Conservation (phyloP, 2,113 vertebrate species). For the Zosterops borbonicus region DNA sequence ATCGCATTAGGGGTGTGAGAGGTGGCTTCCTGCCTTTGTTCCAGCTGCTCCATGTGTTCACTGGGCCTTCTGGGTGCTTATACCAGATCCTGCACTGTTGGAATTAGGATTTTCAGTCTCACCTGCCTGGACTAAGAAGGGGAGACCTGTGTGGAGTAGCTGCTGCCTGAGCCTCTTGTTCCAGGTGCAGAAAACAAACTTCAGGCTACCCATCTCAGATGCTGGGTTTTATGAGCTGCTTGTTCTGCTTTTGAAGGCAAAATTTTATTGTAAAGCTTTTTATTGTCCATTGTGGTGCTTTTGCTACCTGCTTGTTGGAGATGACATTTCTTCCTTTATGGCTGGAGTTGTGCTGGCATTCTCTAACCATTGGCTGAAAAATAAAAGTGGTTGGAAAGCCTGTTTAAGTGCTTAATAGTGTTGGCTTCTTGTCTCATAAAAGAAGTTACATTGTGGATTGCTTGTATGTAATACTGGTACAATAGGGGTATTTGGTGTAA, state of each 20-base stretch:
- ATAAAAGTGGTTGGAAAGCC: conserved; percentile 20
- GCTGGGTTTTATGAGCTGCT: neutral
- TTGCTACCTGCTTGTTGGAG: neutral
- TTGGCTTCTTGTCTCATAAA: neutral
- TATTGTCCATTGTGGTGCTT: neutral
- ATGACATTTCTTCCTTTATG: neutral
- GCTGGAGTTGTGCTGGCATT: neutral
- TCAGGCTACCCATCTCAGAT: neutral
- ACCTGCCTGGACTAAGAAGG: neutral
- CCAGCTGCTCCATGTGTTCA: neutral
- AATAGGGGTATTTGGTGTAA: neutral
- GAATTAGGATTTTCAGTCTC: neutral
- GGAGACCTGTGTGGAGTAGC: neutral
- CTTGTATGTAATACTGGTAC: rapidly evolving
- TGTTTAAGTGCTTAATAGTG: neutral
- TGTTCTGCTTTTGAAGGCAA: neutral
- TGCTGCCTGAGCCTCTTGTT: neutral
- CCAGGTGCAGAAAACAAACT: neutral
- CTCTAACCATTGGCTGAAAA: neutral
- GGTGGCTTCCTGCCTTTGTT: neutral
- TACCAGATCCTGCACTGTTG: neutral
- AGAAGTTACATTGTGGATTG: neutral
- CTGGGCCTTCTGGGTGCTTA: neutral
- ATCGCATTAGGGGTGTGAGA: neutral
- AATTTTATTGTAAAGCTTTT: neutral